These are phyloP conservation scores for Acleris sparsana DNA, from an alignment of 2,888 invertebrate genomes.

Conservation along the genomic window DNA sequence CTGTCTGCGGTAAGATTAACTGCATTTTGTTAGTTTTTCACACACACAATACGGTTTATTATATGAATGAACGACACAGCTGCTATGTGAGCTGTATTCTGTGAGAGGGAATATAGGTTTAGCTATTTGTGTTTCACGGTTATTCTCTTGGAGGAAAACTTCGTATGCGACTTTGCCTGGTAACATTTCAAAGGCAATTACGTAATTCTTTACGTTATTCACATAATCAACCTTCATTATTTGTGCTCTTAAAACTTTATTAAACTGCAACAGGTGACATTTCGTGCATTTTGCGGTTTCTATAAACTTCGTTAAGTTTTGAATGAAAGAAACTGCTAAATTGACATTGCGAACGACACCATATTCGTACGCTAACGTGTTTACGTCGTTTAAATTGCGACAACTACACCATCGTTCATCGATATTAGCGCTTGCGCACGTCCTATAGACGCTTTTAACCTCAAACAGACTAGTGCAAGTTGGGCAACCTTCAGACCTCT, in stretches of 20 bases:
- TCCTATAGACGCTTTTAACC: constrained; percentile 81
- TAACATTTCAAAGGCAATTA: constrained; percentile 84
- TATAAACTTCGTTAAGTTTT: constrained; percentile 46
- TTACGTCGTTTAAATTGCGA: constrained; percentile 72
- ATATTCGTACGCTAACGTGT: constrained; percentile 52
- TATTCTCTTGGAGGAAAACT: constrained; percentile 81
- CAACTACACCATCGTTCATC: constrained; percentile 90
- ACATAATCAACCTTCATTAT: constrained; percentile 61
- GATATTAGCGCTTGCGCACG: constrained; percentile 86
- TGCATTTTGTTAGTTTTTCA: constrained; percentile 40
- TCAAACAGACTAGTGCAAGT: constrained; percentile 85
- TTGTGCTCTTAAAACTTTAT: constrained; percentile 72
- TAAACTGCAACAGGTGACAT: constrained; percentile 80
- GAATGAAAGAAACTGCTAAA: constrained; percentile 60
- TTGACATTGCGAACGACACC: constrained; percentile 72
- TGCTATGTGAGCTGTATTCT: constrained; percentile 57
- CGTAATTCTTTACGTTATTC: constrained; percentile 70
- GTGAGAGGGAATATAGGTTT: constrained; percentile 31
- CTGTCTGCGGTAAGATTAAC: background rate
- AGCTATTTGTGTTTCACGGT: constrained; percentile 70
- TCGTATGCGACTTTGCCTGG: constrained; percentile 88
- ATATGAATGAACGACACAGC: constrained; percentile 43
- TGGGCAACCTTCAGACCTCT: constrained; percentile 81
- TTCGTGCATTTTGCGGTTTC: constrained; percentile 56
- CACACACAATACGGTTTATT: constrained; percentile 61